These are phyloP conservation scores for Bruchidius siliquastri DNA, from an alignment of 2,888 invertebrate species.

Conservation along the genomic window DNA sequence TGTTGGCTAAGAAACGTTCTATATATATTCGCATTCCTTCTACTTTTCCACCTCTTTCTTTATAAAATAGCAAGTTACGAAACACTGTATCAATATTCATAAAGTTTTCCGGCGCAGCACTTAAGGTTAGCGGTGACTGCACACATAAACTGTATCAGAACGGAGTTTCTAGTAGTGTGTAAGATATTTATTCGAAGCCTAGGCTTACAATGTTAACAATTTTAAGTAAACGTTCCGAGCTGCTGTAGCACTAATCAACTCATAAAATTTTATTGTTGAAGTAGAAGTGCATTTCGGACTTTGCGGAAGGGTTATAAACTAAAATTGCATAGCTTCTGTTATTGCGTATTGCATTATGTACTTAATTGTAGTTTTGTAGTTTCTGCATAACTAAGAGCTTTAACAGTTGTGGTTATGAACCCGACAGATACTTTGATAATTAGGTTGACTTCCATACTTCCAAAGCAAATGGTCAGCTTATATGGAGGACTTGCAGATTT, in stretches of 20 bases:
- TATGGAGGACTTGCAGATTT: too few species aligned
- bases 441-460: not conserved
- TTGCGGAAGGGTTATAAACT: not conserved
- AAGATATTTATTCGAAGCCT: not conserved
- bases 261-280: not conserved
- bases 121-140: not conserved
- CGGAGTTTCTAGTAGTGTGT: not conserved
- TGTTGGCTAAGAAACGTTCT: too few species aligned
- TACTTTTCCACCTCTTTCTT: too few species aligned
- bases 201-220: not conserved
- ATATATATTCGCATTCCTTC: too few species aligned
- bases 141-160: not conserved
- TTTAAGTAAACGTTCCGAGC: not conserved
- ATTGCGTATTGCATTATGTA: not conserved
- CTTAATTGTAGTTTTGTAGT: not conserved
- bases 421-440: not conserved
- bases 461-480: not conserved
- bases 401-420: not conserved
- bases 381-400: not conserved
- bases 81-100: too few species aligned
- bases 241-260: not conserved
- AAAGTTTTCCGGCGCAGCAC: not conserved
- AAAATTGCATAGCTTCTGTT: not conserved
- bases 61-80: too few species aligned
- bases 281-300: not conserved